These are phyloP conservation scores for Limnephilus lunatus DNA, from an alignment of 2,888 invertebrate genomes.

Conservation along the genomic window DNA sequence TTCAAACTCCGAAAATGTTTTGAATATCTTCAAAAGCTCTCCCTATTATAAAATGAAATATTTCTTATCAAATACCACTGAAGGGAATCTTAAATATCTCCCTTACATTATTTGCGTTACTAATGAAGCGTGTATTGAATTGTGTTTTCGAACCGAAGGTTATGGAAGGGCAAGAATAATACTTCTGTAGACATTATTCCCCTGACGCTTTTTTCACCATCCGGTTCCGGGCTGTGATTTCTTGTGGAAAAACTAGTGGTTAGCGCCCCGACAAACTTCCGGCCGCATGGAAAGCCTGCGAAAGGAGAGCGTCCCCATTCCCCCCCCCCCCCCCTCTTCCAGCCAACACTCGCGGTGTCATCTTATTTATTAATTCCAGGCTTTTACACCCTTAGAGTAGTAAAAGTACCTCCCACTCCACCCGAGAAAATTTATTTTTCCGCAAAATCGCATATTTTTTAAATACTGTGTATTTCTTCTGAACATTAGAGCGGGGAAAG, in stretches of 20 bases:
- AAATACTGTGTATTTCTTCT: background rate
- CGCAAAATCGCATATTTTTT: constrained; percentile 20
- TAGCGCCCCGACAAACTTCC: background rate
- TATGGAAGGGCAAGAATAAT: background rate
- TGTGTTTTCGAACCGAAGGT: background rate
- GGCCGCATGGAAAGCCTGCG: background rate
- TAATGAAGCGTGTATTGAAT: background rate
- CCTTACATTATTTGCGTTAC: background rate
- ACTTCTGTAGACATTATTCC: background rate
- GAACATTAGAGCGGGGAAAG: background rate
- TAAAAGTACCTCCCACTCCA: background rate
- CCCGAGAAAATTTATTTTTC: background rate
- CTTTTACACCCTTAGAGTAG: background rate
- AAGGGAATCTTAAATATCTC: background rate
- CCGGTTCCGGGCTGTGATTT: constrained; percentile 2
- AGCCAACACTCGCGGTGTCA: background rate
- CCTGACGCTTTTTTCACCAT: background rate
- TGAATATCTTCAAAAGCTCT: background rate
- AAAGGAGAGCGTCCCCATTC: background rate
- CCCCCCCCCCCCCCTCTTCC: background rate
- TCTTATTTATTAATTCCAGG: constrained; percentile 16
- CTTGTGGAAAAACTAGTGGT: background rate
- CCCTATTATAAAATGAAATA: background rate
- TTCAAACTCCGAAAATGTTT: background rate
- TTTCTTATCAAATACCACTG: background rate